These are phyloP conservation scores for Mesorhabditis spiculigera DNA, from an alignment of 2,888 invertebrate species.

Conservation along the genomic window DNA sequence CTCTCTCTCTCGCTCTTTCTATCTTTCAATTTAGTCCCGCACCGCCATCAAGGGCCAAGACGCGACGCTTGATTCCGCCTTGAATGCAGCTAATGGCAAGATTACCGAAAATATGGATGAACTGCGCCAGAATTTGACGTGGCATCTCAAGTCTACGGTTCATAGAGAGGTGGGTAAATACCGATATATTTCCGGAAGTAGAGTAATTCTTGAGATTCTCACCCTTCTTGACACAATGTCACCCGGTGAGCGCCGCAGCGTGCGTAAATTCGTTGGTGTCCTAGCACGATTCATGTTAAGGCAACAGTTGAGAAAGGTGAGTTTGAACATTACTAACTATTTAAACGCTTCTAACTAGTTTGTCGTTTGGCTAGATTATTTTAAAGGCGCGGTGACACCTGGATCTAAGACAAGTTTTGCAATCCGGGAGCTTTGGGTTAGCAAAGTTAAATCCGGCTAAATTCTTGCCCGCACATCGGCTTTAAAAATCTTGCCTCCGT, in stretches of 20 bases:
- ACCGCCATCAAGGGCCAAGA: background rate
- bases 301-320: constrained; percentile 2
- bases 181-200: background rate
- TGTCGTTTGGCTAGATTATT: too few species aligned
- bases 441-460: too few species aligned
- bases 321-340: background rate
- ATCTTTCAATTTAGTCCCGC: background rate
- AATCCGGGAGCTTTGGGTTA: too few species aligned
- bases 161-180: background rate
- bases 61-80: background rate
- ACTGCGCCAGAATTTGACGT: background rate
- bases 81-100: background rate
- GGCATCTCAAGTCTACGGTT: background rate
- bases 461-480: too few species aligned
- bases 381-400: too few species aligned
- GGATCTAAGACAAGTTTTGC: too few species aligned
- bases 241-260: background rate
- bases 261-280: background rate
- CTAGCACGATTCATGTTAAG: background rate
- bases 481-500: too few species aligned
- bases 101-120: background rate
- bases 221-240: background rate
- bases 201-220: background rate
- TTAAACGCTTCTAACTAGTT: too few species aligned
- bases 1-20: background rate